Evolutionary conservation across 2,797 vertebrate species (phyloP).

Genomic region (Sardinella longiceps): DNA sequence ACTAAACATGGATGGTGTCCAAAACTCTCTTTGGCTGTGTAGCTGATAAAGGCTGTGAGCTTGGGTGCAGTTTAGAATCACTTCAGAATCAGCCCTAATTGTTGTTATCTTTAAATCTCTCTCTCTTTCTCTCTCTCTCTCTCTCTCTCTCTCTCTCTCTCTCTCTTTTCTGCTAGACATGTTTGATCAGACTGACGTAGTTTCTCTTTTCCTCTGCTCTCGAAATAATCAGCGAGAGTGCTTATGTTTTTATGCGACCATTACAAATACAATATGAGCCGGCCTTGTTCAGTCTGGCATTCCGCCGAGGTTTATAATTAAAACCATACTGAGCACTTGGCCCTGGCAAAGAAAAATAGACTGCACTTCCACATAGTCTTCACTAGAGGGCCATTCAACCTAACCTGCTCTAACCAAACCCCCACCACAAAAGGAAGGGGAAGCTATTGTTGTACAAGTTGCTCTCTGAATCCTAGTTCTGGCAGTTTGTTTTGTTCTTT

Average conservation of each 20-base stretch:
- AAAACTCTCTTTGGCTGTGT: slow-evolving; percentile 6
- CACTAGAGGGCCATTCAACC: slow-evolving; percentile 78
- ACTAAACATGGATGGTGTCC: slow-evolving; percentile 1
- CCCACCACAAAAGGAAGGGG: neutral
- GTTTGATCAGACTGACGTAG: neutral
- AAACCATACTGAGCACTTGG: slow-evolving; percentile 77
- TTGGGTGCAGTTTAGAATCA: slow-evolving; percentile 5
- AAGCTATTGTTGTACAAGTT: neutral
- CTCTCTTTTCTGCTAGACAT: neutral
- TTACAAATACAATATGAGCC: slow-evolving; percentile 69
- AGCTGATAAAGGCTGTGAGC: neutral
- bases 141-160: neutral
- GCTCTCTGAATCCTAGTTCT: neutral
- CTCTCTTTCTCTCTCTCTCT: neutral
- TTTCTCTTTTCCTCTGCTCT: neutral
- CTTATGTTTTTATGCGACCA: slow-evolving; percentile 66
- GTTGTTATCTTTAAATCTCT: slow-evolving; percentile 3
- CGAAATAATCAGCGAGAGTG: slow-evolving; percentile 37
- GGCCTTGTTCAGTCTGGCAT: slow-evolving; percentile 67
- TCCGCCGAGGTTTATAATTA: slow-evolving; percentile 76
- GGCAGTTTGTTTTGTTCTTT: neutral
- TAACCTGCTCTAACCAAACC: neutral
- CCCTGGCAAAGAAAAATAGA: slow-evolving; percentile 68
- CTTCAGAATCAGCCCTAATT: neutral
- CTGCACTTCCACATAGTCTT: slow-evolving; percentile 71